Base-by-base conservation (phyloP, 2,888 invertebrate genomes). In the Melolontha melolontha region DNA sequence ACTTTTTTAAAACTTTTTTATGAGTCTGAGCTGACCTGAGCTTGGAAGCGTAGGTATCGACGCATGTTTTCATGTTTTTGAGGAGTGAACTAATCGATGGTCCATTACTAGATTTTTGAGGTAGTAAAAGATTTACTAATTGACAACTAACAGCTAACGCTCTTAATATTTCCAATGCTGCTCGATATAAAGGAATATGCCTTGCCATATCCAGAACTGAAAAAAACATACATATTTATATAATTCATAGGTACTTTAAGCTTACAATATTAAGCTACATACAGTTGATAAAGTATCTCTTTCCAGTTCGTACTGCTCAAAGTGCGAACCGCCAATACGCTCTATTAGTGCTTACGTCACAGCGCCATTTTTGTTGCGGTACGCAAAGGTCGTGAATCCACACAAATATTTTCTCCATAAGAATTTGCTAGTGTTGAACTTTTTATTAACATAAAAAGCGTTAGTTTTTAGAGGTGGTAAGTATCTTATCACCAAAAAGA, bases 191-290 rank as follows among this genome's bases (percentile, higher is more conserved):
- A 27, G 96, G 96, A 83, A 97, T 95, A 85, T 97, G 97, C 14
- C 96, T 89, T n/a, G 97, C 95, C 92, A 97, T 96, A 85, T 97
- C 97, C 82, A 97, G 85, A 74, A 97, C 97, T 86, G 81, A n/a
- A 74, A 78, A 6, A 10, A 34, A n/a, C n/a, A n/a, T n/a, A n/a
- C 0, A 17, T 7, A 63, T 17, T 16, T 59, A 8, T 7, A 14
- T 47, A 17, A 11, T 47, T 14, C 11, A 47, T 11, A 47, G 8
- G 8, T 16, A 44, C 5, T 44, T 65, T 75, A n/a, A 22, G 22
- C 22, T n/a, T 22, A 22, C 22, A 22, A 22, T 22, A 22, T 22
- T 22, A 22, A 22, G 22, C 22, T 22, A 22, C n/a, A n/a, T n/a
- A n/a, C n/a, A n/a, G n/a, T n/a, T n/a, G n/a, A n/a, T 22, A 22